These are phyloP conservation scores for Ptyas mucosa DNA, from an alignment of 2,113 vertebrate species.

Conservation along the genomic window DNA sequence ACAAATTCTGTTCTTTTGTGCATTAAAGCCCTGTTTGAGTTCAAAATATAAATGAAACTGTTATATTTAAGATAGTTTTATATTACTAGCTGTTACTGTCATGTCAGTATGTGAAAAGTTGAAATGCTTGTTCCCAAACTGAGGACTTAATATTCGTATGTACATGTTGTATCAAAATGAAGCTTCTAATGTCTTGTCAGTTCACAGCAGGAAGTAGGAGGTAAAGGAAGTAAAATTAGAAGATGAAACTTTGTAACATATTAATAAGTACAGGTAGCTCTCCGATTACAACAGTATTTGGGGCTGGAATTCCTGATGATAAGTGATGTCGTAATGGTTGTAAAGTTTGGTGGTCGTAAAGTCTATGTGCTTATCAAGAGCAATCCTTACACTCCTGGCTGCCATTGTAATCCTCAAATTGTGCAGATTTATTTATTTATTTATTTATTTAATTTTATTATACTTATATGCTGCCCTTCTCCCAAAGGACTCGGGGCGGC, in stretches of 20 bases:
- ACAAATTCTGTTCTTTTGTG: too few species aligned
- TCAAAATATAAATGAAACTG: neutral
- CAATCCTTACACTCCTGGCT: neutral
- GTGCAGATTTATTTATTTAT: too few species aligned
- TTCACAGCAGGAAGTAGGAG: neutral
- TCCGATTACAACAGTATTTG: neutral
- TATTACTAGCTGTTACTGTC: neutral
- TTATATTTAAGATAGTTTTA: neutral
- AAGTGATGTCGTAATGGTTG: neutral
- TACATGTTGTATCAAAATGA: neutral
- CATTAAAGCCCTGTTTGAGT: neutral
- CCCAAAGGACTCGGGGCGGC: too few species aligned
- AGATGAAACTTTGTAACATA: neutral
- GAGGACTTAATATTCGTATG: neutral
- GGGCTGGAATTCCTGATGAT: neutral
- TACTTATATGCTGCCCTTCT: too few species aligned
- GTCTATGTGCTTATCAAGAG: neutral
- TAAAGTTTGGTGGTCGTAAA: neutral
- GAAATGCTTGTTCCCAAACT: neutral
- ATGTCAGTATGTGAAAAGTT: neutral
- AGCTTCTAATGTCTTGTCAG: neutral
- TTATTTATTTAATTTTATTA: too few species aligned
- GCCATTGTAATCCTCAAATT: neutral
- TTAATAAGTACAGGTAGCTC: neutral
- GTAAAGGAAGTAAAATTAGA: neutral